phyloP scores from a whole-genome alignment of 2,113 vertebrate genomes.

The Crotophaga sulcirostris region DNA sequence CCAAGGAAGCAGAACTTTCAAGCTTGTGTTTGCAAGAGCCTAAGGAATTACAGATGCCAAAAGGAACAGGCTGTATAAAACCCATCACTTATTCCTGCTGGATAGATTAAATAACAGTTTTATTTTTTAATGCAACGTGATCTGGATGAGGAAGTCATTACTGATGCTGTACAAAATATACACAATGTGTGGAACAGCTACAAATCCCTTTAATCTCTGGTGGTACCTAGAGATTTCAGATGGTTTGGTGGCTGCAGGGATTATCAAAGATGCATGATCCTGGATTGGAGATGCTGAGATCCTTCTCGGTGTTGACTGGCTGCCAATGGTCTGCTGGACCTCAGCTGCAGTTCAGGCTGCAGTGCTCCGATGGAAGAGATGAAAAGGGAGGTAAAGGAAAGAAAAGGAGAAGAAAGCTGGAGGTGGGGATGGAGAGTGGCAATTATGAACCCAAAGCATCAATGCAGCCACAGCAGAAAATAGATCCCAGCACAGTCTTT shows the following conservation, averaged over 20 bases:
- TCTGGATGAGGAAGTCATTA: neutral
- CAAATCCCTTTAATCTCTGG: constrained; percentile 25
- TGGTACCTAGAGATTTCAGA: neutral
- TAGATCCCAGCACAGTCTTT: neutral
- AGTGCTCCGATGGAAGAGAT: neutral
- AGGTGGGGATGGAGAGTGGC: neutral
- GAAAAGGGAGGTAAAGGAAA: neutral
- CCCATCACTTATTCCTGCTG: neutral
- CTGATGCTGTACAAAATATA: neutral
- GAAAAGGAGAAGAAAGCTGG: neutral
- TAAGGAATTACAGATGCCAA: neutral
- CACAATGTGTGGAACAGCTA: neutral
- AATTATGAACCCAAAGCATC: rapidly evolving
- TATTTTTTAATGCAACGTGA: neutral
- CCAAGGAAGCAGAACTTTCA: constrained; percentile 38
- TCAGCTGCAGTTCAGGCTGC: neutral
- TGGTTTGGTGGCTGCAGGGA: neutral
- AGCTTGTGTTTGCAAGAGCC: neutral
- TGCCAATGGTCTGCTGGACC: neutral
- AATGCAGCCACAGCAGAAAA: neutral
- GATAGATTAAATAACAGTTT: neutral
- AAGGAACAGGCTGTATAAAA: neutral
- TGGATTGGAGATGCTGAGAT: neutral
- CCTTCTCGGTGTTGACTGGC: neutral
- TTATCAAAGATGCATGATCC: rapidly evolving